Base-by-base conservation (phyloP, 2,113 vertebrate species). In the Lophius piscatorius region DNA sequence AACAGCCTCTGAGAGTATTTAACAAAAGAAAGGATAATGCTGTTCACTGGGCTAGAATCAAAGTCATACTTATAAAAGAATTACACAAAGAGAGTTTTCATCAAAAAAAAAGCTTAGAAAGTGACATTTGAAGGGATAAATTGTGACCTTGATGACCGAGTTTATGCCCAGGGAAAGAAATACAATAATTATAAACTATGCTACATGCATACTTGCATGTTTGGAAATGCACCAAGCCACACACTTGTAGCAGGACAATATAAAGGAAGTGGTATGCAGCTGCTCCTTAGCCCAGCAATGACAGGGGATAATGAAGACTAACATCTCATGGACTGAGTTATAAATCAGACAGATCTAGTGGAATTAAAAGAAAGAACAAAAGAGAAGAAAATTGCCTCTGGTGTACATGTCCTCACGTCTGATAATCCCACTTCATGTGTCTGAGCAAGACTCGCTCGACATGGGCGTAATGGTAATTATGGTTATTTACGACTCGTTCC, bases 401-500 rank as follows among this genome's bases (percentile, higher is more conserved):
- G 79, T 82, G 66, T 62, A 64, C 64, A 84, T 64, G 47, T 76
- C 63, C 55, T 62, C 52, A 36, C 67, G 60, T 84, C 64, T 74
- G 58, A 56, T 73, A 58, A 64, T 72, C 47, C 47, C n/a, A 23
- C 41, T 47, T 72, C 40, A 33, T 81, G 69, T 54, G 49, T 70
- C 80, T 81, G 62, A 78, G 56, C 10, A 35, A 80, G 61, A 41
- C 65, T 77, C 23, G 69, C 63, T 58, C 57, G 39, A 73, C 58
- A 76, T 67, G 76, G 68, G 61, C 31, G 67, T 83, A 63, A 69
- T 80, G 29, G 39, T 86, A 82, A 87, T 87, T 76, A 78, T 44
- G 63, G n/a, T 80, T 77, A 90, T 83, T 85, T 80, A 83, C 55
- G 46, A 83, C 81, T 80, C 3, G 59, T 86, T 78, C 75, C 23